These are phyloP conservation scores for Drepana arcuata DNA, from an alignment of 1,140 invertebrate species.

Conservation along the genomic window DNA sequence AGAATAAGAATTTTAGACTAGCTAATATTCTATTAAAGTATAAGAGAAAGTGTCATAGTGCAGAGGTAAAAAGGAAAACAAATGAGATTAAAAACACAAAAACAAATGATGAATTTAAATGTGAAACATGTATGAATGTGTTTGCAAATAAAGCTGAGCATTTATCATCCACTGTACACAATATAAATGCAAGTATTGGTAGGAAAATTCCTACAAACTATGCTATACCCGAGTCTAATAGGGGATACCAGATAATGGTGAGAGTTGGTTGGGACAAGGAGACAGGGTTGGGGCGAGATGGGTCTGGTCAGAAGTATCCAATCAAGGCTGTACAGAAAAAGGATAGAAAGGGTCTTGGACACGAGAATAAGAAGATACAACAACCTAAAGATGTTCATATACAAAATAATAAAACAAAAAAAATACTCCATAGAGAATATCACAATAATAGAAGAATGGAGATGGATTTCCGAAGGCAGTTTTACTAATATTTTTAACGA, in stretches of 20 bases:
- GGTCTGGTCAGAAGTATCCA: constrained; percentile 82
- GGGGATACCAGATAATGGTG: constrained; percentile 84
- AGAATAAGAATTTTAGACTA: constrained; percentile 72
- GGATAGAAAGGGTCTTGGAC: constrained; percentile 82
- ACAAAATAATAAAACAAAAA: constrained; percentile 25
- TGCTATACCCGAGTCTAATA: constrained; percentile 81
- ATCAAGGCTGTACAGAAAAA: constrained; percentile 84
- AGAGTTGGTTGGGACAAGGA: constrained; percentile 86
- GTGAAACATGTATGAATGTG: constrained; percentile 74
- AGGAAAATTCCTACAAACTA: constrained; percentile 74
- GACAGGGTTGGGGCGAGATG: constrained; percentile 81
- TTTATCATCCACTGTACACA: constrained; percentile 82
- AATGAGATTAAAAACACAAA: constrained; percentile 10
- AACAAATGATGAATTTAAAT: constrained; percentile 70
- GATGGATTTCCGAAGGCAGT: constrained; percentile 57
- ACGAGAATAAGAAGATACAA: constrained; percentile 55
- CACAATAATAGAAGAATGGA: constrained; percentile 41
- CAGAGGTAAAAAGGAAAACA: too few relatives aligned
- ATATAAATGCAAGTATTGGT: constrained; percentile 77
- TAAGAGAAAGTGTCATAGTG: too few relatives aligned
- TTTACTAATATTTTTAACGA: constrained; percentile 37
- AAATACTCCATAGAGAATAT: constrained; percentile 18
- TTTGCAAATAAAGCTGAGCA: constrained; percentile 73
- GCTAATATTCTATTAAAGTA: constrained; percentile 69
- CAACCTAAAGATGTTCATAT: constrained; percentile 34